These are phyloP conservation scores for Saturnia pavonia DNA, from an alignment of 2,888 invertebrate genomes.

Conservation along the genomic window DNA sequence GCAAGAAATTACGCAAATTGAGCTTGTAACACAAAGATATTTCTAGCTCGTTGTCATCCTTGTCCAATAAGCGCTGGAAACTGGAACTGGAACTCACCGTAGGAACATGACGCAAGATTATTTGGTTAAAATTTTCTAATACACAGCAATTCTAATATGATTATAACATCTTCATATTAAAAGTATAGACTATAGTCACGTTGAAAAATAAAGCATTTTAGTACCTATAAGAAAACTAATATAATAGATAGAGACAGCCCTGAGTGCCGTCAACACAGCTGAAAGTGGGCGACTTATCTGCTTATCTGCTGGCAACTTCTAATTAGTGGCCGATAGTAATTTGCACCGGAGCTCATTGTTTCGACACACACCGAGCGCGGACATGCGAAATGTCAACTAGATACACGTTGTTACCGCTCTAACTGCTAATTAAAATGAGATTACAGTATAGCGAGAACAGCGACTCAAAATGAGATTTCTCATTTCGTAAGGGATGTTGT, in stretches of 20 bases:
- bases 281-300: slow-evolving; percentile 25
- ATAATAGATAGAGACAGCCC: slow-evolving; percentile 4
- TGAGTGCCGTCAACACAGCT: slow-evolving; percentile 11
- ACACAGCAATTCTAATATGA: too few relatives aligned
- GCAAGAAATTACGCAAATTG: too few relatives aligned
- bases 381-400: slow-evolving; percentile 72
- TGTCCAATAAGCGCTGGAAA: too few relatives aligned
- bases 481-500: not conserved
- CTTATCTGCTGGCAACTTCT: slow-evolving; percentile 42
- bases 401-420: slow-evolving; percentile 59
- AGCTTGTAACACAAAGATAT: too few relatives aligned
- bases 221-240: not conserved
- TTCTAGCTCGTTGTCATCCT: too few relatives aligned
- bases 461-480: not conserved
- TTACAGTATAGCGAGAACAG: slow-evolving; percentile 25
- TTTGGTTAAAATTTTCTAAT: too few relatives aligned
- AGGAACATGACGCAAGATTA: too few relatives aligned
- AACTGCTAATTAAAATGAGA: slow-evolving; percentile 59
- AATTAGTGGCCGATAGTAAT: slow-evolving; percentile 69
- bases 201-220: not conserved
- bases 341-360: slow-evolving; percentile 57
- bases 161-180: too few relatives aligned
- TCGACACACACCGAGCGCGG: slow-evolving; percentile 51
- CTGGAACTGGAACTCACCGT: too few relatives aligned
- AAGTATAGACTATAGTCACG: not conserved